Percentiles rank a stretch among this genome's conserved stretches.
These are phyloP conservation scores for Nannobrachium achirus DNA, from an alignment of 2,113 vertebrate species.

Conservation along the genomic window DNA sequence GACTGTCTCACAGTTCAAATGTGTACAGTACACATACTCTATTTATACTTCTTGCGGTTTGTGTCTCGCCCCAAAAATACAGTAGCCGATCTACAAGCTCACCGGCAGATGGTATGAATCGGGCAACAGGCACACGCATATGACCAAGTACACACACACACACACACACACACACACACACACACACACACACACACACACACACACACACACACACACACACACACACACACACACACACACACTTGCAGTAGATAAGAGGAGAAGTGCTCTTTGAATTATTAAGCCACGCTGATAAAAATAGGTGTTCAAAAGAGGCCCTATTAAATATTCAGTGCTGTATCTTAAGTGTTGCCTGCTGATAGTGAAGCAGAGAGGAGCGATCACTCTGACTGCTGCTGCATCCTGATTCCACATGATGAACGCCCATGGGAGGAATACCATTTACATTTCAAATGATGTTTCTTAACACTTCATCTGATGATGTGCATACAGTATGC, in stretches of 20 bases:
- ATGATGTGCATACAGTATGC: too few relatives aligned
- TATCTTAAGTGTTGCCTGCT: conserved; percentile 60
- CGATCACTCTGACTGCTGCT: conserved; percentile 15
- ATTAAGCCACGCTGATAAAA: conserved; percentile 76
- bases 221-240: conserved; percentile 11
- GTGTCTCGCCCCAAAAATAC: too few relatives aligned
- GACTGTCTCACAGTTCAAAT: not conserved
- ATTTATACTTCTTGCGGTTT: too few relatives aligned
- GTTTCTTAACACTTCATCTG: conserved; percentile 9
- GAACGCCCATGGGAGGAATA: conserved; percentile 2
- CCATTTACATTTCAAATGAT: conserved; percentile 30
- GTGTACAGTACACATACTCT: too few relatives aligned
- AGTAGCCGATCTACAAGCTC: too few relatives aligned
- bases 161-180: not conserved
- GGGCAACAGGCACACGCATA: too few relatives aligned
- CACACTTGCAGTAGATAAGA: conserved; percentile 43
- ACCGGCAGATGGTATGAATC: too few relatives aligned
- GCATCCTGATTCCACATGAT: conserved; percentile 21
- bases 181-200: conserved; percentile 3
- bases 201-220: conserved; percentile 9
- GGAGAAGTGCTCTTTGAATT: conserved; percentile 68
- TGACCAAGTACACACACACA: too few relatives aligned
- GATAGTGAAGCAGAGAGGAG: conserved; percentile 21
- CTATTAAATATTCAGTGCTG: conserved; percentile 72
- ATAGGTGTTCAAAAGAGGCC: conserved; percentile 70